Percentiles rank a stretch among this genome's conserved stretches.
phyloP scores from a whole-genome alignment of 2,113 vertebrate species.

The Scytalopus superciliaris region DNA sequence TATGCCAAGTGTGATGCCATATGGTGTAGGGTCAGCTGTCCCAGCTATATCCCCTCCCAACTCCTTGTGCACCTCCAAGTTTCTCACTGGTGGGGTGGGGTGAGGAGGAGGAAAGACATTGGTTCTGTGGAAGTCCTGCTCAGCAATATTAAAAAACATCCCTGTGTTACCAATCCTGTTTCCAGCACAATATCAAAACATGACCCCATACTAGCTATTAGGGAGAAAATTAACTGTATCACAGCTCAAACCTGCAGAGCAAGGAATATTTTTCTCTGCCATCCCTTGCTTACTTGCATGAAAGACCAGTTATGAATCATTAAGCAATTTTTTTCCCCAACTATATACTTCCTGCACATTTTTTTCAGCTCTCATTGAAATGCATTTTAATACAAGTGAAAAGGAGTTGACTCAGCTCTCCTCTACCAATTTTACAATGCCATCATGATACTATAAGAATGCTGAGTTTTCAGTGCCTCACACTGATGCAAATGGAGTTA shows the following conservation, averaged over 20 bases:
- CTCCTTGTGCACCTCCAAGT: neutral
- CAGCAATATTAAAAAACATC: fast-evolving
- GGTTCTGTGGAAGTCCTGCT: neutral
- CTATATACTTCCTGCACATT: neutral
- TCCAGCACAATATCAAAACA: neutral
- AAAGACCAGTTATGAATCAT: neutral
- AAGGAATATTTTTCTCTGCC: neutral
- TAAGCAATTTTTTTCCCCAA: neutral
- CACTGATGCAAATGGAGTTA: neutral
- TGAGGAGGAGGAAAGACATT: neutral
- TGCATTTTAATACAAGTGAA: neutral
- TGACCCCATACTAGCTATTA: neutral
- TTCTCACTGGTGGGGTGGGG: fast-evolving
- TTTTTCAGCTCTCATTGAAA: neutral
- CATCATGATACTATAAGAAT: fast-evolving
- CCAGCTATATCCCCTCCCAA: neutral
- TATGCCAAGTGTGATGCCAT: fast-evolving
- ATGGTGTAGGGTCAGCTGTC: neutral
- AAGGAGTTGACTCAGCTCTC: neutral
- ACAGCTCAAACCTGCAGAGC: neutral
- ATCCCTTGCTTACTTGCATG: neutral
- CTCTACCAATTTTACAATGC: neutral
- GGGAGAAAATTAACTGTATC: neutral
- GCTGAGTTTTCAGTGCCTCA: neutral
- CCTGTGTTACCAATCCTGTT: neutral